A percentile compares a stretch with the other conserved stretches of the same genome.
These are phyloP conservation scores for Caenorhabditis inopinata DNA, from an alignment of 1,140 invertebrate genomes.

Conservation along the genomic window DNA sequence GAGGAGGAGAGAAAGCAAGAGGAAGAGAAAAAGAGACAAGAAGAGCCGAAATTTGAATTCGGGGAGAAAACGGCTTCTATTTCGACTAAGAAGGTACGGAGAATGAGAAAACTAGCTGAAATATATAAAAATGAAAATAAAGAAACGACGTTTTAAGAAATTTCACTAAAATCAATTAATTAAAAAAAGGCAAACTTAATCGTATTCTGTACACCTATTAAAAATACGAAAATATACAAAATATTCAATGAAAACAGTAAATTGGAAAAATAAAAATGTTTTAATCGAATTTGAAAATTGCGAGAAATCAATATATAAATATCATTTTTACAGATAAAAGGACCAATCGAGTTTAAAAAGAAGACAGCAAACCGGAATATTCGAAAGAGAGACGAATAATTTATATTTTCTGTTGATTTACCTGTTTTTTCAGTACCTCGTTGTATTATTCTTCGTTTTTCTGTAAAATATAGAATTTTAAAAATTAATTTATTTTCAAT, in stretches of 20 bases:
- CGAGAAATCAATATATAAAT: background rate
- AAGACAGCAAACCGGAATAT: background rate
- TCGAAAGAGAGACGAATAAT: background rate
- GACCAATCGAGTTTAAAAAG: constrained; percentile 9
- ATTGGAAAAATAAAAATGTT: too few relatives aligned
- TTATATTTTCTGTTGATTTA: background rate
- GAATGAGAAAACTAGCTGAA: background rate
- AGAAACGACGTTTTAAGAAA: too few relatives aligned
- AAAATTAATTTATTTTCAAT: background rate
- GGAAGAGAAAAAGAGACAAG: background rate
- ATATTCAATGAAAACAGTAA: too few relatives aligned
- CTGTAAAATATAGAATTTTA: too few relatives aligned
- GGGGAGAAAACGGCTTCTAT: background rate
- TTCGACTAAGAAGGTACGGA: background rate
- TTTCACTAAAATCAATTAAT: too few relatives aligned
- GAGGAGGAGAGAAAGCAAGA: background rate
- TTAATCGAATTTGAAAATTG: too few relatives aligned
- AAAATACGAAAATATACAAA: too few relatives aligned
- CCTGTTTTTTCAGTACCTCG: too few relatives aligned
- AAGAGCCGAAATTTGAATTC: constrained; percentile 17
- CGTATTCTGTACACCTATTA: too few relatives aligned
- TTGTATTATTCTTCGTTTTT: background rate
- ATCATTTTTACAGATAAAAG: background rate
- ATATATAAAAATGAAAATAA: too few relatives aligned
- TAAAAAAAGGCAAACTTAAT: too few relatives aligned